Evolutionary conservation across 2,888 invertebrate genomes (phyloP).

Genomic region (Drosophila diplacantha): DNA sequence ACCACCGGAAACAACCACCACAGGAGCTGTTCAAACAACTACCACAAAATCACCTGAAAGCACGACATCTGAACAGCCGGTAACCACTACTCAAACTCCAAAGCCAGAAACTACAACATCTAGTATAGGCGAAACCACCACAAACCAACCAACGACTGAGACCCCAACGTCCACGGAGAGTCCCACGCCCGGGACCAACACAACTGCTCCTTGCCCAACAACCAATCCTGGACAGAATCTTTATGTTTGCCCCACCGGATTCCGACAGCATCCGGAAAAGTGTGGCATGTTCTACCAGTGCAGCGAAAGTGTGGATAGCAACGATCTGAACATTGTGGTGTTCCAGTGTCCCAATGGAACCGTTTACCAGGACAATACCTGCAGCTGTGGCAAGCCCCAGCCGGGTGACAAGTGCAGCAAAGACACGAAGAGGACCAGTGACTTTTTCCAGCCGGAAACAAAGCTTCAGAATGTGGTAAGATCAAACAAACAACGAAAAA

Average conservation of each 20-base stretch:
- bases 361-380: slow-evolving; percentile 85
- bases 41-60: slow-evolving; percentile 23
- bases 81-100: slow-evolving; percentile 11
- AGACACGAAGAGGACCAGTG: slow-evolving; percentile 49
- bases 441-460: slow-evolving; percentile 58
- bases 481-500: not conserved
- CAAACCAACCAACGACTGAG: slow-evolving; percentile 27
- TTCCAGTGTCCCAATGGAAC: slow-evolving; percentile 88
- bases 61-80: slow-evolving; percentile 9
- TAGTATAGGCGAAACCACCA: slow-evolving; percentile 24
- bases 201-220: slow-evolving; percentile 59
- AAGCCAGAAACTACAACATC: slow-evolving; percentile 27
- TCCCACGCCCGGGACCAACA: slow-evolving; percentile 9
- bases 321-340: slow-evolving; percentile 85
- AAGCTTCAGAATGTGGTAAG: slow-evolving; percentile 69
- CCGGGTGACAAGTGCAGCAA: slow-evolving; percentile 76
- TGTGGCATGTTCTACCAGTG: slow-evolving; percentile 92
- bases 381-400: slow-evolving; percentile 84
- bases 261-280: slow-evolving; percentile 88
- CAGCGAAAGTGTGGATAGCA: slow-evolving; percentile 81
- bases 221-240: slow-evolving; percentile 82
- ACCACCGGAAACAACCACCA: slow-evolving; percentile 26
- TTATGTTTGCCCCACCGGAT: slow-evolving; percentile 89
- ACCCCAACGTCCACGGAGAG: slow-evolving; percentile 33
- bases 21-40: slow-evolving; percentile 24